These are phyloP conservation scores for Nicator chloris DNA, from an alignment of 2,113 vertebrate genomes.

Conservation along the genomic window DNA sequence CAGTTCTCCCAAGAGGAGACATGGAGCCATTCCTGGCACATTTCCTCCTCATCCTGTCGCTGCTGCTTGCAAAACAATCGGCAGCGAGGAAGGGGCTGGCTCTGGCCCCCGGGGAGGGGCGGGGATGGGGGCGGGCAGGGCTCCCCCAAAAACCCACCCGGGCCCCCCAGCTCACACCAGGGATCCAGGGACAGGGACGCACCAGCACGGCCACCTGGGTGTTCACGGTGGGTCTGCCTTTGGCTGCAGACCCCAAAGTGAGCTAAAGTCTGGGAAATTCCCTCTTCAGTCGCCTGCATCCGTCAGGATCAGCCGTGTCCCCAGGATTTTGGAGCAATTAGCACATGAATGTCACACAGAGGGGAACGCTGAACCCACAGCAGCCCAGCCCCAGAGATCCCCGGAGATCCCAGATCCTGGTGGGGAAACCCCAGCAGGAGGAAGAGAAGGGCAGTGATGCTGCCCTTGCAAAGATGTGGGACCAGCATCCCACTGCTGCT, in stretches of 20 bases:
- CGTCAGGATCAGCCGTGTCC: neutral
- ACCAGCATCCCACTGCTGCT: neutral
- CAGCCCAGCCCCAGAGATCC: neutral
- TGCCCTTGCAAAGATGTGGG: rapidly evolving
- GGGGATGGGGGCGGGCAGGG: rapidly evolving
- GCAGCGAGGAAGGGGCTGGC: neutral
- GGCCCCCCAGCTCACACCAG: neutral
- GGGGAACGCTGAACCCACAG: neutral
- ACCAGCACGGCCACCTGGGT: rapidly evolving
- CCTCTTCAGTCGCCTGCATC: neutral
- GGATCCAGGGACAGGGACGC: too few relatives aligned
- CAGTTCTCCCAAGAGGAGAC: slow-evolving; percentile 5
- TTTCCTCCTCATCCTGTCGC: slow-evolving; percentile 67
- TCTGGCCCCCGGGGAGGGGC: neutral
- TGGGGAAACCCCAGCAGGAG: neutral
- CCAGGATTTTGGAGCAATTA: neutral
- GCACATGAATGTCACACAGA: rapidly evolving
- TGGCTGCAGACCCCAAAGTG: neutral
- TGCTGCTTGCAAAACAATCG: slow-evolving; percentile 49
- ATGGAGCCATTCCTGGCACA: slow-evolving; percentile 55
- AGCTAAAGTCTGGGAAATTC: neutral
- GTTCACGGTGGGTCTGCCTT: rapidly evolving
- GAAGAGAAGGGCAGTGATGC: neutral
- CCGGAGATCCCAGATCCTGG: rapidly evolving
- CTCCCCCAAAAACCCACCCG: neutral